These are phyloP conservation scores for Smutsia temminckii DNA, from an alignment of 2,797 vertebrate genomes.

Conservation along the genomic window DNA sequence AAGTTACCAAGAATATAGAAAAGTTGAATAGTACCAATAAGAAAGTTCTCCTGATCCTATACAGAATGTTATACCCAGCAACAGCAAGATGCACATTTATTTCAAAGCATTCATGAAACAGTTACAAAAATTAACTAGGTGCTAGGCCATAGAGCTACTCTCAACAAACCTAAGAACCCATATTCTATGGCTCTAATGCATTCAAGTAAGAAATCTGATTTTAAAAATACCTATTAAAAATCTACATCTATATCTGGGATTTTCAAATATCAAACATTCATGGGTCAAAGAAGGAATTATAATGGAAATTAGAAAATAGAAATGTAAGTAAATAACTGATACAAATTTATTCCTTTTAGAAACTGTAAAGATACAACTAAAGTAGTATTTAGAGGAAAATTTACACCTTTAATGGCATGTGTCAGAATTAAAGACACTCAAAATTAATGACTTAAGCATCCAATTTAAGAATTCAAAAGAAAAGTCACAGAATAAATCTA, in stretches of 20 bases:
- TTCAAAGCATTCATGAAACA: background rate
- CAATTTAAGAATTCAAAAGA: background rate
- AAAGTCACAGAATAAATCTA: background rate
- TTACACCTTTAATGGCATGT: background rate
- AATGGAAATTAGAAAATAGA: background rate
- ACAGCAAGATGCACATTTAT: background rate
- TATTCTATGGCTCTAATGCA: background rate
- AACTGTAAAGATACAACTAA: background rate
- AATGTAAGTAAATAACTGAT: background rate
- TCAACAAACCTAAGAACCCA: background rate
- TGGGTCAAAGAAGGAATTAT: background rate
- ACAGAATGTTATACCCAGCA: background rate
- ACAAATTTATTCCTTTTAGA: constrained; percentile 17
- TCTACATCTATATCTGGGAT: background rate
- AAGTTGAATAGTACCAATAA: background rate
- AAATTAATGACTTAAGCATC: background rate
- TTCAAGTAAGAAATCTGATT: background rate
- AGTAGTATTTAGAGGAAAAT: background rate
- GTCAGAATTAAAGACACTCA: background rate
- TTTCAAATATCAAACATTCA: background rate
- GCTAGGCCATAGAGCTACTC: background rate
- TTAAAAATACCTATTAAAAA: background rate
- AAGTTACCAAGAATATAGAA: background rate
- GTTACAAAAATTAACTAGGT: background rate
- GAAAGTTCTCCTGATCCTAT: background rate